These are phyloP conservation scores for Sinella curviseta DNA, from an alignment of 1,140 invertebrate species.

Conservation along the genomic window DNA sequence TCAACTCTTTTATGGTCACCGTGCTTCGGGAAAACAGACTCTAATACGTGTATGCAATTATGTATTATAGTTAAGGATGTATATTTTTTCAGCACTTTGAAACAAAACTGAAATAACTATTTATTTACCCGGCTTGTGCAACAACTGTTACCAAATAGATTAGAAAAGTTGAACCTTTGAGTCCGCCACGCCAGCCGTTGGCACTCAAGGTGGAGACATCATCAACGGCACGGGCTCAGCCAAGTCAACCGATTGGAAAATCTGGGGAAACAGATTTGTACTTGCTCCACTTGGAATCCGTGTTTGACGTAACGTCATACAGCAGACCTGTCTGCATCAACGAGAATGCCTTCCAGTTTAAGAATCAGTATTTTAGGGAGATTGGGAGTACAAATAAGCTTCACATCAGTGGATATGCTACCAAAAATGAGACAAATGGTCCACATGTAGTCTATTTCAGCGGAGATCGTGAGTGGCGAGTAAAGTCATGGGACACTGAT, in stretches of 20 bases:
- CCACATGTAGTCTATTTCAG: not conserved
- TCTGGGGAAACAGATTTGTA: not conserved
- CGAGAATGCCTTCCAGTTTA: not conserved
- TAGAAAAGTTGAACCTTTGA: conserved; percentile 1
- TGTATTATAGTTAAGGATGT: not conserved
- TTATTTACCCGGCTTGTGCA: not conserved
- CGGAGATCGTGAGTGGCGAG: not conserved
- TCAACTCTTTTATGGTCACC: conserved; percentile 6
- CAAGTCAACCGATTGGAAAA: not conserved
- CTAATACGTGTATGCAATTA: not conserved
- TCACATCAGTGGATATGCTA: not conserved
- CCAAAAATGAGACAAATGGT: not conserved
- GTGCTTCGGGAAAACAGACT: not conserved
- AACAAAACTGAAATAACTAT: too few relatives aligned
- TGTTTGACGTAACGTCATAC: not conserved
- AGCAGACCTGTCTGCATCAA: not conserved
- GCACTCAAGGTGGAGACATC: not conserved
- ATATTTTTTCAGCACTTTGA: too few relatives aligned
- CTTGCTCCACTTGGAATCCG: not conserved
- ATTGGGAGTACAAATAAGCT: not conserved
- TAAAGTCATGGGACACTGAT: not conserved
- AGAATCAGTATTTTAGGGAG: not conserved
- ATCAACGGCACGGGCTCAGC: not conserved
- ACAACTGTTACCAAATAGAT: not conserved
- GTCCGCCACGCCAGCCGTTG: not conserved